Evolutionary conservation across 2,888 invertebrate genomes (phyloP).

Genomic region (Melinaea menophilus): DNA sequence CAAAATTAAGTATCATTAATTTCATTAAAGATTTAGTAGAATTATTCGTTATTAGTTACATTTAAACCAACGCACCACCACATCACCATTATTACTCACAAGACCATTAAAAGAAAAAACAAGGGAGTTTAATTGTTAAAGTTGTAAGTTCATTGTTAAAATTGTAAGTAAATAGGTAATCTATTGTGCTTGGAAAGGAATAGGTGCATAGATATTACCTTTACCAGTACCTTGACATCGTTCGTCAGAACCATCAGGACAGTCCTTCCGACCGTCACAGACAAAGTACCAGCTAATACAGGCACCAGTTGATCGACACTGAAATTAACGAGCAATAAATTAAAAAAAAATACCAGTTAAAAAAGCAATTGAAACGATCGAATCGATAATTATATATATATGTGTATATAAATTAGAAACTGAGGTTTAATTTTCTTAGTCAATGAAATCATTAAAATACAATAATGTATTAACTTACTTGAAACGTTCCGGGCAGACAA

Average conservation of each 20-base stretch:
- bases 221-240: conserved; percentile 81
- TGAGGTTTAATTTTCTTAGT: no score
- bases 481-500: conserved; percentile 91
- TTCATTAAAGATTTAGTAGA: no score
- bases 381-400: not conserved
- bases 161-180: conserved; percentile 7
- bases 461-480: conserved; percentile 68
- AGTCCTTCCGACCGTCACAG: conserved; percentile 91
- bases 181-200: conserved; percentile 35
- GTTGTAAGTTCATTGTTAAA: not conserved
- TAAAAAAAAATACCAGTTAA: not conserved
- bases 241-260: conserved; percentile 92
- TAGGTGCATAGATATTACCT: conserved; percentile 60
- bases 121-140: not conserved
- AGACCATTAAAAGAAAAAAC: not conserved
- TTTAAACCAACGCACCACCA: no score
- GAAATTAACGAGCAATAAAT: conserved; percentile 39
- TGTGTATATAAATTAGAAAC: not conserved
- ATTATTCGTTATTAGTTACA: no score
- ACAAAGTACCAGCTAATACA: conserved; percentile 97
- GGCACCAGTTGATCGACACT: conserved; percentile 90
- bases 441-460: not conserved
- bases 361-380: not conserved
- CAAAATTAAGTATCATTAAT: no score
- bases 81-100: no score